Evolutionary conservation across 2,113 vertebrate genomes (phyloP).

Genomic region (Mesitornis unicolor): DNA sequence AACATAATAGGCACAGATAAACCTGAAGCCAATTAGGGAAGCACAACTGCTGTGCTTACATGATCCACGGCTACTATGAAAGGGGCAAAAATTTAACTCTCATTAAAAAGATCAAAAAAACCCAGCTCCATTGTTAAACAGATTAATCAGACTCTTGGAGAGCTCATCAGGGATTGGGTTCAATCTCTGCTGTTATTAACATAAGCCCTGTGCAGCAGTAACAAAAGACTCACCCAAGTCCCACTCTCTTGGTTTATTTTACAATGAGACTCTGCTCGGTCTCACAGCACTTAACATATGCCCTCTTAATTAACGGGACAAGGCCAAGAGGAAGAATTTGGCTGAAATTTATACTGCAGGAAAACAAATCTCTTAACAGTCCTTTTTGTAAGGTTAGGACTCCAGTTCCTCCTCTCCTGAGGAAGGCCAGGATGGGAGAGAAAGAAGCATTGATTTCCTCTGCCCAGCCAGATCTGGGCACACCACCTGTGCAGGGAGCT

Average conservation of each 20-base stretch:
- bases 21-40: background rate
- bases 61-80: background rate
- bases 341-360: background rate
- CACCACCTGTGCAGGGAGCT: too few species aligned
- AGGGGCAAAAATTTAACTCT: background rate
- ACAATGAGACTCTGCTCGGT: background rate
- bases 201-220: background rate
- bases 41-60: background rate
- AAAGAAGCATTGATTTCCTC: too few species aligned
- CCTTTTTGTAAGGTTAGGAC: background rate
- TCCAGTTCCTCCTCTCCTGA: background rate
- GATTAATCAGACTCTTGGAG: constrained; percentile 10
- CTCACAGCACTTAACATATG: background rate
- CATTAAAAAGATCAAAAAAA: background rate
- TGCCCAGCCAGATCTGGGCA: too few species aligned
- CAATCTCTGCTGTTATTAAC: constrained; percentile 16
- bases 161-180: constrained; percentile 11
- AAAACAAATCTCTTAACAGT: background rate
- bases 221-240: background rate
- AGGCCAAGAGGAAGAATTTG: background rate
- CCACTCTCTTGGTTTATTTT: background rate
- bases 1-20: background rate
- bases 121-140: constrained; percentile 4
- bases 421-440: background rate
- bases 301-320: background rate